Evolutionary conservation across 2,797 vertebrate species (phyloP).

Genomic region (Danio jaintianensis): DNA sequence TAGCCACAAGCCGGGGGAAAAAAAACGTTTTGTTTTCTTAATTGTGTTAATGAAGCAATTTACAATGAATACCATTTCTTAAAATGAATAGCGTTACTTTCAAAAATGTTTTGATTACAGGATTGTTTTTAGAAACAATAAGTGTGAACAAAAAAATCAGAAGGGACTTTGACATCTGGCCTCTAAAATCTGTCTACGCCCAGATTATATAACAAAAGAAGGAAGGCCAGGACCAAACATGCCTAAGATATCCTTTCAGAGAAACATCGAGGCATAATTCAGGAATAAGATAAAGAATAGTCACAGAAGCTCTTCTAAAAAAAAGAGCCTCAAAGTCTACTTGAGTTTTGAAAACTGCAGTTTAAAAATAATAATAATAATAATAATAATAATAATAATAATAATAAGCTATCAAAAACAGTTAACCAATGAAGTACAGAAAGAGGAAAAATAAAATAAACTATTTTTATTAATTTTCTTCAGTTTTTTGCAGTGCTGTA

Average conservation of each 20-base stretch:
- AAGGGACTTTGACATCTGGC: not conserved
- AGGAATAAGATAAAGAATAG: not conserved
- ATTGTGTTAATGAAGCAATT: not conserved
- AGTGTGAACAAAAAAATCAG: not conserved
- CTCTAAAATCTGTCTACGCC: conserved; percentile 14
- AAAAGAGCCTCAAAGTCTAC: not conserved
- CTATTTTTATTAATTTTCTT: not conserved
- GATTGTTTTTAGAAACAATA: too few species aligned
- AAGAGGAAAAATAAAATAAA: not conserved
- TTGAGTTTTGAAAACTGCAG: not conserved
- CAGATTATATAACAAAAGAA: conserved; percentile 4
- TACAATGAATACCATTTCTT: not conserved
- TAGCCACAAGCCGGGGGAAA: conserved; percentile 3
- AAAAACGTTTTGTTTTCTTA: not conserved
- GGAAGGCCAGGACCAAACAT: not conserved
- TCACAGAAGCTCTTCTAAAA: not conserved
- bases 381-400: too few species aligned
- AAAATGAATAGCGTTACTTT: not conserved
- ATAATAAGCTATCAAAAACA: too few species aligned
- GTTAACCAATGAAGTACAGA: not conserved
- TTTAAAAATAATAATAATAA: too few species aligned
- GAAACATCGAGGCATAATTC: not conserved
- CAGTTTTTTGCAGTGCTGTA: not conserved
- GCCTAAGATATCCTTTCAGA: not conserved
- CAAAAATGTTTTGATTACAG: too few species aligned